Percentiles rank a stretch among this genome's conserved stretches.
Conservation (phyloP, 2,888 invertebrate genomes). For the Dascillus cervinus region DNA sequence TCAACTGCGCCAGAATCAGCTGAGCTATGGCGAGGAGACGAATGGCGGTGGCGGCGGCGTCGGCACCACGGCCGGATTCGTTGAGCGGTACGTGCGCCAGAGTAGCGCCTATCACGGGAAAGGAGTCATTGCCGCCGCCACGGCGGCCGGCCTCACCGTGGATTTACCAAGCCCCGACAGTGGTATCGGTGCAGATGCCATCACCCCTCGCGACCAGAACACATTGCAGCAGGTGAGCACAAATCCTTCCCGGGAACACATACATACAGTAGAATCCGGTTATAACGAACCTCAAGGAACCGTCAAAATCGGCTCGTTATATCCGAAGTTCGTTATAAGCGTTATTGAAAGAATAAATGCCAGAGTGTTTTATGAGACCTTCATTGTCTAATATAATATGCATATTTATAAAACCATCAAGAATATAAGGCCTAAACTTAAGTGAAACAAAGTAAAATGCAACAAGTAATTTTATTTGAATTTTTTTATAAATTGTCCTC, state of each 20-base stretch:
- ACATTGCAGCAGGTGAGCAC: slow-evolving; percentile 79
- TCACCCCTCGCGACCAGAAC: slow-evolving; percentile 84
- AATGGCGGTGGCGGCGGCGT: slow-evolving; percentile 44
- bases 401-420: too few species aligned
- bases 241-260: slow-evolving; percentile 12
- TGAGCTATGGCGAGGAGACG: slow-evolving; percentile 50
- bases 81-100: slow-evolving; percentile 61
- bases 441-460: too few species aligned
- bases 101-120: slow-evolving; percentile 60
- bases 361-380: too few species aligned
- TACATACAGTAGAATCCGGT: too few species aligned
- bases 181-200: slow-evolving; percentile 90
- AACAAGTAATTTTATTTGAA: too few species aligned
- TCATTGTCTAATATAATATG: too few species aligned
- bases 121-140: slow-evolving; percentile 65
- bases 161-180: slow-evolving; percentile 94
- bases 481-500: too few species aligned
- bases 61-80: slow-evolving; percentile 57
- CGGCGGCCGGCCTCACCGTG: slow-evolving; percentile 77
- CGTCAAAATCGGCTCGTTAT: too few species aligned
- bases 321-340: too few species aligned
- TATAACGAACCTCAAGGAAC: too few species aligned
- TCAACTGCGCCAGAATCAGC: slow-evolving; percentile 44
- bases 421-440: too few species aligned
- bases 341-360: too few species aligned